phyloP scores from a whole-genome alignment of 2,888 invertebrate genomes.

The Drosophila pegasa region DNA sequence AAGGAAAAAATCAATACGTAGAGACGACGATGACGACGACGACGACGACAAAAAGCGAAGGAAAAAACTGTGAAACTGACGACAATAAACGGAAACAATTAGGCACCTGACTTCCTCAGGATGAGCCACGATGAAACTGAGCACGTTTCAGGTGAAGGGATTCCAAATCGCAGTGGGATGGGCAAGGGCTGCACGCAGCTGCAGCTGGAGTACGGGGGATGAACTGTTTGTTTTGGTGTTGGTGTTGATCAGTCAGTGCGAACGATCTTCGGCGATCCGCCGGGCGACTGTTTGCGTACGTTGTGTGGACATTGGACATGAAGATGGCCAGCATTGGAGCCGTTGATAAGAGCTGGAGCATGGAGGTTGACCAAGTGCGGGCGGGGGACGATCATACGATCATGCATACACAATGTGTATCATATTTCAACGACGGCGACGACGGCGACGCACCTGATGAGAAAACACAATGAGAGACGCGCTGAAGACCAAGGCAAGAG shows the following conservation, averaged over 20 bases:
- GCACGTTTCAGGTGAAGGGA: conserved; percentile 36
- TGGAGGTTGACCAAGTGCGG: conserved; percentile 15
- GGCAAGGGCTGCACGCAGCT: conserved; percentile 13
- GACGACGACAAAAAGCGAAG: conserved; percentile 1
- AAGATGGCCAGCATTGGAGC: conserved; percentile 24
- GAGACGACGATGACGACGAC: not conserved
- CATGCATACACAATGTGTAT: conserved; percentile 82
- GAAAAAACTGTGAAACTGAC: conserved; percentile 43
- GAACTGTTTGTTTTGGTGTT: conserved; percentile 2
- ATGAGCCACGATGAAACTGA: conserved; percentile 67
- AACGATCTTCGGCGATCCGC: conserved; percentile 21
- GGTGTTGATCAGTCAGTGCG: conserved; percentile 38
- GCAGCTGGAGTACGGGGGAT: not conserved
- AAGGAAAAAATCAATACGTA: conserved; percentile 58
- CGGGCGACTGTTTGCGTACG: conserved; percentile 17
- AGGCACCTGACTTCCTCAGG: conserved; percentile 84
- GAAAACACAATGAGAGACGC: conserved; percentile 81
- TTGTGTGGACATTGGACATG: conserved; percentile 39
- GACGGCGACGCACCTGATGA: conserved; percentile 80
- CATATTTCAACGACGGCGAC: conserved; percentile 76
- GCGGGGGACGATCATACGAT: conserved; percentile 54
- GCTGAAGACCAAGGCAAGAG: conserved; percentile 26
- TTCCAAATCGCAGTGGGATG: conserved; percentile 9
- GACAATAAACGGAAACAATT: conserved; percentile 83
- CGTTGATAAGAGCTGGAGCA: conserved; percentile 12